Base-by-base conservation (phyloP, 1,140 invertebrate species). In the Ceratitis capitata region DNA sequence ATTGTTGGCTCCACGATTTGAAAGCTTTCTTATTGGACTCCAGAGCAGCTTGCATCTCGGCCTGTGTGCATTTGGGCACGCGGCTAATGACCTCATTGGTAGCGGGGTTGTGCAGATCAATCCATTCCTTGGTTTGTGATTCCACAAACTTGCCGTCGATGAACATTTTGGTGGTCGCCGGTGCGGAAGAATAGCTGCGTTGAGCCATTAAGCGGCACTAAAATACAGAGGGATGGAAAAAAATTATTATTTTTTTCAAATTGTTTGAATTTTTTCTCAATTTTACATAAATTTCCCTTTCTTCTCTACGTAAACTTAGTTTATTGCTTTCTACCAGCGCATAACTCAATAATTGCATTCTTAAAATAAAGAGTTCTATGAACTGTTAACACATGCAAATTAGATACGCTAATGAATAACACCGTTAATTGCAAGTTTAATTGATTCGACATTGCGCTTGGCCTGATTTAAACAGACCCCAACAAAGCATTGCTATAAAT, bases 141-240 rank as follows among this genome's bases (percentile, higher is more conserved):
- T 99, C 98, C 1, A 98, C 94, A 93, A 98, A 98, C 93, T 99
- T 95, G 85, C 98, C 98, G 95, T 99, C 95, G 87, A 99, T 98
- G 92, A 97, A 99, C 84, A 99, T 94, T 93, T 99, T 99, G 16
- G 97, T 97, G 14, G 95, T 95, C 51, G 92, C 92, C 3, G 92
- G 89, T 39, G 92, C 93, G 53, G 93, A 92, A 1, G 89, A 87
- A 47, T 89, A 90, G 32, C 86, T 39, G 51, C 90, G 89, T 74
- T 85, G 87, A 23, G 88, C 88, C 53, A 91, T 32, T 19, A 87
- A 84, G 49, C 89, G 87, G 82, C 88, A 88, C 90, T 91, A 85
- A 14, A 85, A 84, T 26, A 14, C n/a, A 58, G 26, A 35, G 45
- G 58, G 45, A 58, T 29, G n/a, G 58, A 86, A n/a, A 53, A 16